Base-by-base conservation (phyloP, 30 jellyfish, hydroid and myxozoan genomes). In the Cassiopea andromeda region DNA sequence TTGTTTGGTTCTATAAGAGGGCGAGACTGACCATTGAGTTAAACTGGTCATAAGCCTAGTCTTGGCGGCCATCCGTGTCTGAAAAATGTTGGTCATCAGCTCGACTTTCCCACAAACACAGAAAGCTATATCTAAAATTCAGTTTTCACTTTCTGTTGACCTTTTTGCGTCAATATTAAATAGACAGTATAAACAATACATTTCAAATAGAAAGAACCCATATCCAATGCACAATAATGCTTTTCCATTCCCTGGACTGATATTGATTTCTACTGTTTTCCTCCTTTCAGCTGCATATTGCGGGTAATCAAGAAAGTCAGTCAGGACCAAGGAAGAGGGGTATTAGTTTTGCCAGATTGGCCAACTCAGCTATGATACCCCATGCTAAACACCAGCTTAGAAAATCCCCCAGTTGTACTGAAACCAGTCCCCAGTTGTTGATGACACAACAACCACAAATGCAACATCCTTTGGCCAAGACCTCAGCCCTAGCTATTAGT, bases 341-440 rank as follows among this genome's bases (percentile, higher is more conserved):
- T 81, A 1, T 44, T 89, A 15, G 96, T 89, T 1, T 93, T 81
- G 17, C 96, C 96, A 70, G 60, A 80, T 2, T 89, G 96, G 93
- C 96, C 96, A 7, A 80, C 93, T 9, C 96, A 89, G 73, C 57
- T 89, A 1, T 89, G 96, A 93, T 89, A 77, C 78, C 91, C 95
- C 46, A 1, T 49, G 17, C 59, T 79, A 48, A 10, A 60, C 19
- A 46, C 12, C 0, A 18, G 59, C 70, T 16, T 86, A 15, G 54
- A 10, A 27, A 27, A n/a, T 1, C 48, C 91, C 2, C 76, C 92
- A 72, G 86, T 84, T 13, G 13, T 38, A 13, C 66, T 49, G 19
- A 70, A 68, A 17, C 89, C 92, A n/a, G 2, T 27, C 43, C 50
- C 38, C 54, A 49, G n/a, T 73, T 69, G 44, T 64, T 48, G 47